Evolutionary conservation across 2,888 invertebrate genomes (phyloP), one percentile per base, ranked within the genome.

Genomic region (Hirtodrosophila duncani): DNA sequence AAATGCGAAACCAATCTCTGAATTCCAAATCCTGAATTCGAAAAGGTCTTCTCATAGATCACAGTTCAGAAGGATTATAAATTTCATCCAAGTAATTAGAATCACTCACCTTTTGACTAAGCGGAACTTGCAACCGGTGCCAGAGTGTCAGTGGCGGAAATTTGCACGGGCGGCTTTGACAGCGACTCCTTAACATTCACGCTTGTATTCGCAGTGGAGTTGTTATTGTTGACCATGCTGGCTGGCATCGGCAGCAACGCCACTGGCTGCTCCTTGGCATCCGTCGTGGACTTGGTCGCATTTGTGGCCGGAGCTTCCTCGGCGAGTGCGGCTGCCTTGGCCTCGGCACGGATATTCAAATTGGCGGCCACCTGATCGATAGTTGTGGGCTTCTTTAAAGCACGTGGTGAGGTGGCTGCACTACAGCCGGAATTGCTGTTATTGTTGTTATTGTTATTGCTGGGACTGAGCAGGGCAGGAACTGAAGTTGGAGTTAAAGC

Each of bases 301-400:
- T 69, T 16, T 64, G 63, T 3, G 7, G 16, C 45, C 26, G 49
- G 68, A 53, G 33, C 64, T 68, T 50, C 67, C 52, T 69, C 75
- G 21, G 78, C 71, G 3, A 75, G 38, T 1, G 83, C 81, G n/a
- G 80, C 72, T 10, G 83, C 82, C 29, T 82, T 79, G 18, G 81
- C 79, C 44, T 83, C 81, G 3, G 86, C 86, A 6, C 84, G 75
- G 56, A 86, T 83, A 46, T 86, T 86, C 13, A 87, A 75, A 71
- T 82, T 85, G 38, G 86, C 86, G 2, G 86, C 86, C 3, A 87
- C 84, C 64, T 87, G 86, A 64, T 87, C 87, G 44, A 87, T 83
- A 24, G 86, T 83, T 5, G 85, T 72, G 26, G 83, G 81, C 37
- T 86, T 86, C 41, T 87, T 87, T 20, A 55, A 8, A 16, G 74